These are phyloP conservation scores for Torymus auratus DNA, from an alignment of 2,888 invertebrate genomes.

Conservation along the genomic window DNA sequence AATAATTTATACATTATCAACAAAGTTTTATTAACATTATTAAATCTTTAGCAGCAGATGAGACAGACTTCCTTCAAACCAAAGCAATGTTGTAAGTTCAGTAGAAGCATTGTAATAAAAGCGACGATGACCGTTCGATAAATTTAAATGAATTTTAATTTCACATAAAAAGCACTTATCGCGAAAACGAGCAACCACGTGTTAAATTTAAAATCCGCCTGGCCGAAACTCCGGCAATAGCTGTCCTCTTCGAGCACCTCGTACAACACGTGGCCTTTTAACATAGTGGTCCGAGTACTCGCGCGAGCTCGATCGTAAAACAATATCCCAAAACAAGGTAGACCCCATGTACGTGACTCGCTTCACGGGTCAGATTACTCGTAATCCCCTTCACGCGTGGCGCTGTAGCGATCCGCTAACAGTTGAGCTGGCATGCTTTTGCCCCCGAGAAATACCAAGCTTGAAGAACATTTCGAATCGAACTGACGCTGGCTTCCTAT, in stretches of 20 bases:
- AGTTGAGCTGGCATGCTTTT: conserved; percentile 65
- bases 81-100: no score
- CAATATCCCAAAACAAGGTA: conserved; percentile 68
- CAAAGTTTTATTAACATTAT: no score
- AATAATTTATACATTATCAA: no score
- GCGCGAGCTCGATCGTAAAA: conserved; percentile 58
- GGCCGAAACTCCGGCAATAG: background rate
- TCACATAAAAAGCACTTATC: no score
- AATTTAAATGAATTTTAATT: no score
- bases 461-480: conserved; percentile 8
- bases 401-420: conserved; percentile 65
- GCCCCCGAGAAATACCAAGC: conserved; percentile 60
- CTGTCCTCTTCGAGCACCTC: background rate
- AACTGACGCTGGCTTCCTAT: background rate
- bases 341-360: conserved; percentile 64
- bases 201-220: no score
- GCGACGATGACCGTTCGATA: no score
- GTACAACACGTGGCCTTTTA: background rate
- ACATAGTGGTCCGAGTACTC: no score
- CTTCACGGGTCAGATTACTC: conserved; percentile 70
- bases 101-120: no score
- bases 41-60: no score
- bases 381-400: conserved; percentile 64
- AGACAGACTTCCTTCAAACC: no score
- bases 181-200: no score